Base-by-base conservation (phyloP, 2,888 invertebrate genomes). In the Suillia variegata region DNA sequence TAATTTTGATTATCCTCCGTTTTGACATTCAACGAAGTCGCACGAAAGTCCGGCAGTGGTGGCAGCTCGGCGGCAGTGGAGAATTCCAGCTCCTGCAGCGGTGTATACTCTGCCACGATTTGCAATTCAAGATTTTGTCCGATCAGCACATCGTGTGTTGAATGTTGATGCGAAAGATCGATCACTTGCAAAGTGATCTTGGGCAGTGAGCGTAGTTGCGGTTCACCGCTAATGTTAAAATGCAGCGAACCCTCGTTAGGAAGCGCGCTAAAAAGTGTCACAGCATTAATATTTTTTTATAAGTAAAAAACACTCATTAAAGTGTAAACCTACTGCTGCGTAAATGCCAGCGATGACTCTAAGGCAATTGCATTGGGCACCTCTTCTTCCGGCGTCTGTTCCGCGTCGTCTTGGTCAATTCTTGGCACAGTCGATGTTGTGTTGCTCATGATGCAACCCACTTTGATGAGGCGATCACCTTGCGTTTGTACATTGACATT, bases 401-500 rank as follows among this genome's bases (percentile, higher is more conserved):
- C 75, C 4, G 75, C 57, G 24, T 65, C 65, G 10, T 12, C 34
- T 21, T 22, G 8, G 21, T 73, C 73, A 2, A 45, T 24, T 2
- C 62, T 63, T 13, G 64, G 51, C n/a, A 63, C 56, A n/a, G n/a
- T n/a, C 4, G 66, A 34, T 4, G 77, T 75, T 42, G 82, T 82
- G 45, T 84, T 84, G 66, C 81, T 83, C 51, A 90, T 85, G n/a
- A 90, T 87, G 73, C 93, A 93, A 0, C 92, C 92, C 4, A 92
- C 88, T 70, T 90, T 88, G 59, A 93, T 88, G 70, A 92, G 87
- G 59, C 93, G 87, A 81, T 94, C 94, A 0, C 92, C 92, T 61
- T 92, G 89, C 15, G 92, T 90, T 81, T 94, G 93, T 61, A 94
- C 91, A 67, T 93, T 87, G 0, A 89, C 87, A 81, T 94, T 93